Conservation (phyloP, 2,113 vertebrate genomes). For the Ia io region DNA sequence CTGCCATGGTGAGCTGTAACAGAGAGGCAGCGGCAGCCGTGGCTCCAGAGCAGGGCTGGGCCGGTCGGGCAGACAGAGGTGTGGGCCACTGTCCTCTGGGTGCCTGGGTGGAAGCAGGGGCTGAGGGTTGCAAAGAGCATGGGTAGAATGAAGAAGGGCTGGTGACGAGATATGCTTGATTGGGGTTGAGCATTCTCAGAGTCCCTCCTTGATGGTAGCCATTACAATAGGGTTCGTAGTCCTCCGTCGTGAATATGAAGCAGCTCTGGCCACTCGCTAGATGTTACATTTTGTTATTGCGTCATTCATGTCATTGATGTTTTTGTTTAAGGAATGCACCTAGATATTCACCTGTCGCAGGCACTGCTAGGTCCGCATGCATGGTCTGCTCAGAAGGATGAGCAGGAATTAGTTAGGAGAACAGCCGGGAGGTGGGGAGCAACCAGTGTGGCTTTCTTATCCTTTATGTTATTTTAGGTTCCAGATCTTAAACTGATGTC, state of each 20-base stretch:
- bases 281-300: not conserved
- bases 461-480: too few relatives aligned
- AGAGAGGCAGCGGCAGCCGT: fast-evolving
- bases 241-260: not conserved
- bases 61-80: fast-evolving
- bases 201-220: fast-evolving
- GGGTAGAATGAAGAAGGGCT: fast-evolving
- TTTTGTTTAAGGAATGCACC: not conserved
- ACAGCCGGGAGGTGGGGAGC: too few relatives aligned
- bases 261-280: not conserved
- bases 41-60: not conserved
- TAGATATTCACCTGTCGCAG: too few relatives aligned
- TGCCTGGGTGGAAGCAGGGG: fast-evolving
- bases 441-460: fast-evolving
- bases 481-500: too few relatives aligned
- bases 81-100: not conserved
- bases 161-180: fast-evolving
- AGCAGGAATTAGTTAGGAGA: fast-evolving
- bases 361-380: not conserved
- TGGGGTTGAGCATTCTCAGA: fast-evolving
- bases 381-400: fast-evolving
- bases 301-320: not conserved
- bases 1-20: too few relatives aligned
- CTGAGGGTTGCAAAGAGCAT: fast-evolving
- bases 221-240: not conserved